Percentiles rank a stretch among this genome's conserved stretches.
Conservation (phyloP, 2,113 vertebrate species). For the Phylloscopus trochiloides region DNA sequence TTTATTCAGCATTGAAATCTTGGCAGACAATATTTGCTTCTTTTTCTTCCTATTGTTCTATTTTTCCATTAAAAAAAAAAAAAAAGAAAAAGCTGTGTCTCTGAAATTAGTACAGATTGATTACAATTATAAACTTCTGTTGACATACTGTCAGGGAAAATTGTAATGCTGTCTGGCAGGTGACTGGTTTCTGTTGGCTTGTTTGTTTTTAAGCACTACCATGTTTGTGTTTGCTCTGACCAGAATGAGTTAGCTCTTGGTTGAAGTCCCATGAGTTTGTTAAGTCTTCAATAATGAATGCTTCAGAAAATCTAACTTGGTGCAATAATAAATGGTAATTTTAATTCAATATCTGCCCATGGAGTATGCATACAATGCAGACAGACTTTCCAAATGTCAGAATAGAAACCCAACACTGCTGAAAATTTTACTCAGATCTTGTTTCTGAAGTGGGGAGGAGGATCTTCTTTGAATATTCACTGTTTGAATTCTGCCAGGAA, state of each 20-base stretch:
- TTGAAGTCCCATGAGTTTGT: neutral
- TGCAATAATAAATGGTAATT: neutral
- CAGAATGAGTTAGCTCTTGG: neutral
- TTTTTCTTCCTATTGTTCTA: neutral
- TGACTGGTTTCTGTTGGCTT: neutral
- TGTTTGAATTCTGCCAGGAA: neutral
- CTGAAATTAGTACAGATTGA: neutral
- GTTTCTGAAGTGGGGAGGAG: neutral
- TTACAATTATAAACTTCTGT: neutral
- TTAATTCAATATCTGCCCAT: neutral
- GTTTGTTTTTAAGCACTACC: neutral
- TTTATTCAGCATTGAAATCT: neutral
- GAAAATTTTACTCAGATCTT: neutral
- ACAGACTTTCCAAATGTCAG: neutral
- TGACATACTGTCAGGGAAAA: neutral
- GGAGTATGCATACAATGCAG: fast-evolving
- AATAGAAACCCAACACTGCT: neutral
- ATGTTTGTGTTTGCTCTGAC: neutral
- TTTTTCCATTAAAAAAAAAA: neutral
- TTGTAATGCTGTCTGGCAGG: neutral
- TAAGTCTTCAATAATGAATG: neutral
- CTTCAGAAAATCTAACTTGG: neutral
- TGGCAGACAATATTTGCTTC: neutral
- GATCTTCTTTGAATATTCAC: neutral
- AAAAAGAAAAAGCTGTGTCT: neutral